phyloP scores from a whole-genome alignment of 2,113 vertebrate genomes.

The Rhegmatorhina hoffmannsi region DNA sequence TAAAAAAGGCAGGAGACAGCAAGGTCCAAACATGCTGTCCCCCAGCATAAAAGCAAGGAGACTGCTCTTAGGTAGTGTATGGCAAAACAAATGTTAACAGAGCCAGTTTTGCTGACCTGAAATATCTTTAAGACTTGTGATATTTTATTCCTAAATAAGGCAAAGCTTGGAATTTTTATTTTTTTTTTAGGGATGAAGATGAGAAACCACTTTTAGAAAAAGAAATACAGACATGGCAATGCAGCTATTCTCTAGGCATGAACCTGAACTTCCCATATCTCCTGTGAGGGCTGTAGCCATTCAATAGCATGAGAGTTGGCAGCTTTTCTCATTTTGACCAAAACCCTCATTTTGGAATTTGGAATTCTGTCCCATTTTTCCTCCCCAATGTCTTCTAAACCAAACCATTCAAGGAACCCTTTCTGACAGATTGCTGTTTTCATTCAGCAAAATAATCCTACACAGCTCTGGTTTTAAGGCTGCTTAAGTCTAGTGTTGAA shows the following conservation, averaged over 20 bases:
- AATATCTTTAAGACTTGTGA: neutral
- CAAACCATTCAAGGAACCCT: neutral
- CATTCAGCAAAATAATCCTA: neutral
- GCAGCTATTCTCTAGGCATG: neutral
- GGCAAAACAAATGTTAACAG: neutral
- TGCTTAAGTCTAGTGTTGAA: neutral
- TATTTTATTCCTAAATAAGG: conserved; percentile 24
- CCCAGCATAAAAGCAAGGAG: neutral
- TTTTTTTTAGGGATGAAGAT: neutral
- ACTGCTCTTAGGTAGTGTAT: neutral
- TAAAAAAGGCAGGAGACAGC: conserved; percentile 2
- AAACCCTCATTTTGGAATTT: neutral
- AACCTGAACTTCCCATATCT: neutral
- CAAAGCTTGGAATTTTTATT: neutral
- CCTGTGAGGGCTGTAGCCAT: neutral
- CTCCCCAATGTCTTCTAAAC: neutral
- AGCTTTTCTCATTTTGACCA: neutral
- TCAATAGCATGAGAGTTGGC: neutral
- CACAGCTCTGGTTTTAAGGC: neutral
- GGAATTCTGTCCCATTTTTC: neutral
- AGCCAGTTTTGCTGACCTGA: neutral
- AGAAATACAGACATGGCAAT: neutral
- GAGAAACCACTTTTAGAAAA: neutral
- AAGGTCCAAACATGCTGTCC: neutral
- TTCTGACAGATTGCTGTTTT: neutral